Evolutionary conservation across 2,888 invertebrate species (phyloP), one percentile per base, ranked within the genome.

Genomic region (Heliconius cydno): DNA sequence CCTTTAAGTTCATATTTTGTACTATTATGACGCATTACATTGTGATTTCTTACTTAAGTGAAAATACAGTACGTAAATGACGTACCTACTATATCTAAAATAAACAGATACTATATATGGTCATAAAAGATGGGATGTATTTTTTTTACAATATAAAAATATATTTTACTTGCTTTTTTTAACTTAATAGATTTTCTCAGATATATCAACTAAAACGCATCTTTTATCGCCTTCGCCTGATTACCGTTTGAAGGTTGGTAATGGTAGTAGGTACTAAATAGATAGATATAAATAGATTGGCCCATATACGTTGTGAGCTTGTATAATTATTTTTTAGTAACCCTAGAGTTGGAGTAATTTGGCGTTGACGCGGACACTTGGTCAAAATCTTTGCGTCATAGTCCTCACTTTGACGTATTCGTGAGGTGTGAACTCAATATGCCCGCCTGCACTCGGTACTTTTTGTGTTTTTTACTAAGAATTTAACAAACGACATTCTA

Each of bases 381-480:
- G 76, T 66, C 67, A 52, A 60, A 30, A 68, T 70, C 66, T 82
- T 86, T 85, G 79, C 86, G 86, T 86, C 86, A 86, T 80, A 84
- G 79, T 74, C 57, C 74, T 77, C 67, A 83, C 81, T 86, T 84
- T 86, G 86, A 86, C 86, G 86, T 83, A 85, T 82, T 84, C 79
- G 79, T 78, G 84, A 86, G 84, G 84, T 85, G 85, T 83, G 84
- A 84, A 84, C 83, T 78, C 82, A 83, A 84, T 84, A 84, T 84
- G 82, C 79, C n/a, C 77, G 81, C 84, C 84, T 85, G 84, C 83
- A 83, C 79, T 80, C 79, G 73, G 73, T 75, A 78, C 68, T 81
- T 83, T 85, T 84, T 83, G 84, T 81, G 81, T 81, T 80, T 83
- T 84, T 60, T 84, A 84, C 80, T 66, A 65, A 70, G 82, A 81